These are phyloP conservation scores for Vicugna pacos DNA, from an alignment of 2,113 vertebrate genomes.

Conservation along the genomic window DNA sequence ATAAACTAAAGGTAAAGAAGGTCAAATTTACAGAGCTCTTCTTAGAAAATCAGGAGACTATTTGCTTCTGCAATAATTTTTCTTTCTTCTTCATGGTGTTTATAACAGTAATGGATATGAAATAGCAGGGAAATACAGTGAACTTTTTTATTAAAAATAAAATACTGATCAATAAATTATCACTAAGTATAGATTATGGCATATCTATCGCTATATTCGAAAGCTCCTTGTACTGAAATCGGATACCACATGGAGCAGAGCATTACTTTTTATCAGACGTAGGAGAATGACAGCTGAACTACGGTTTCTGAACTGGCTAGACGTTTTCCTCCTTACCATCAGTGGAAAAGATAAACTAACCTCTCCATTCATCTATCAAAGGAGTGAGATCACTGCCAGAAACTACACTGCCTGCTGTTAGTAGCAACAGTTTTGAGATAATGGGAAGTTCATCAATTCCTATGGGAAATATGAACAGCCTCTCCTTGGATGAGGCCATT, in stretches of 20 bases:
- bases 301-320: neutral
- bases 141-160: no score
- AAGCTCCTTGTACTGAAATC: neutral
- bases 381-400: no score
- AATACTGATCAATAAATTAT: neutral
- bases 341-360: no score
- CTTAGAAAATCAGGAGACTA: neutral
- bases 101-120: neutral
- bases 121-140: no score
- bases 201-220: neutral
- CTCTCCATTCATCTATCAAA: no score
- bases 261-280: neutral
- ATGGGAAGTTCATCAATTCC: no score
- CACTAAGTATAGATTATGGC: neutral
- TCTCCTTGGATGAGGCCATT: no score
- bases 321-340: no score
- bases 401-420: no score
- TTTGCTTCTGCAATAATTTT: constrained; percentile 1
- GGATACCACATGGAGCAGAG: neutral
- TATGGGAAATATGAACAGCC: no score
- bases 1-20: neutral
- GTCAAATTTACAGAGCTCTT: neutral
- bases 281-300: neutral
- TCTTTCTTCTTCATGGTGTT: neutral
- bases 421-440: no score